These are phyloP conservation scores for Dermochelys coriacea DNA, from an alignment of 2,797 vertebrate species.

Conservation along the genomic window DNA sequence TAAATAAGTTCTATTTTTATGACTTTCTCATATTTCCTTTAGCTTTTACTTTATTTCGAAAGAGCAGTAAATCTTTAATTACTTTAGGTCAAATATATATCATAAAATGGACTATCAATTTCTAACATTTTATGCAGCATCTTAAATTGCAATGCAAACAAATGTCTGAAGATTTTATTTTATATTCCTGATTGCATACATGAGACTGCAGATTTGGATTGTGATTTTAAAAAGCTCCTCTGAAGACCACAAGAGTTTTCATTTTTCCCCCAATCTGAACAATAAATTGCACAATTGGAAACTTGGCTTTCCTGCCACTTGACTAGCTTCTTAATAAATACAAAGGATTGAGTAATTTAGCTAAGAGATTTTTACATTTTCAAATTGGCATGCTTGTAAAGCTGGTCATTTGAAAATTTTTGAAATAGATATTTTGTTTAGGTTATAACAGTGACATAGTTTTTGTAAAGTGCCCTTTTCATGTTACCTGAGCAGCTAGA, in stretches of 20 bases:
- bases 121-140: background rate
- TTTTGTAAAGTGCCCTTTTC: background rate
- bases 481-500: background rate
- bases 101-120: background rate
- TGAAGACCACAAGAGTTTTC: constrained; percentile 22
- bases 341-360: background rate
- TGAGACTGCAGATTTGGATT: background rate
- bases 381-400: background rate
- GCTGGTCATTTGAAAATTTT: background rate
- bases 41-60: background rate
- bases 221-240: constrained; percentile 13
- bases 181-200: background rate
- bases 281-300: background rate
- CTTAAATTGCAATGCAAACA: background rate
- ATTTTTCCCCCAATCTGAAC: background rate
- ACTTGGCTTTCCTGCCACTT: background rate
- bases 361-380: background rate
- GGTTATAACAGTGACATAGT: accelerated
- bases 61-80: background rate
- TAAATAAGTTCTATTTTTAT: background rate
- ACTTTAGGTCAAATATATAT: background rate
- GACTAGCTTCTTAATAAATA: background rate
- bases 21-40: background rate
- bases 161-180: background rate
- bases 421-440: background rate